Conservation (phyloP, 1,140 invertebrate genomes). For the Arion vulgaris region DNA sequence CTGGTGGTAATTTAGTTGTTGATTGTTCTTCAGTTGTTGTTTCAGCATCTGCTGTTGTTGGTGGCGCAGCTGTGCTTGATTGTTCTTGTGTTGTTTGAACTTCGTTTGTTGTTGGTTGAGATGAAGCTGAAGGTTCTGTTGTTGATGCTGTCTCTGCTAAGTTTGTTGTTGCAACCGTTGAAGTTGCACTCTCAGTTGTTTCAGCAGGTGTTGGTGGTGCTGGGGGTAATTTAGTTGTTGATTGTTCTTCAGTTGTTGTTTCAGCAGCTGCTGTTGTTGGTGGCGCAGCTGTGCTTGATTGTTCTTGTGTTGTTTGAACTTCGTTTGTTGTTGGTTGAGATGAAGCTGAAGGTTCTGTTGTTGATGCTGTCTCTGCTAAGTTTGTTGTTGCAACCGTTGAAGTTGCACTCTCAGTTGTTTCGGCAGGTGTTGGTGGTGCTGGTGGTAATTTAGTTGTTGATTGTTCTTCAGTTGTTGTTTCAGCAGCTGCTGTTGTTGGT, state of each 20-base stretch:
- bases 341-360: neutral
- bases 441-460: neutral
- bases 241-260: neutral
- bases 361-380: neutral
- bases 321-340: neutral
- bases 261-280: neutral
- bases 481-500: neutral
- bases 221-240: neutral
- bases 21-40: too few species aligned
- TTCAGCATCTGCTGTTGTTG: neutral
- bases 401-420: neutral
- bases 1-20: too few species aligned
- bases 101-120: neutral
- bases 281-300: neutral
- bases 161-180: neutral
- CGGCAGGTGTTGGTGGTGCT: neutral
- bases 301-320: neutral
- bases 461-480: neutral
- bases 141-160: too few species aligned
- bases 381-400: neutral
- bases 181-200: neutral
- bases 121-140: neutral
- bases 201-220: neutral
- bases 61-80: neutral
- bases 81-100: neutral